These are phyloP conservation scores for Narcine bancroftii DNA, from an alignment of 2,113 vertebrate species.

Conservation along the genomic window DNA sequence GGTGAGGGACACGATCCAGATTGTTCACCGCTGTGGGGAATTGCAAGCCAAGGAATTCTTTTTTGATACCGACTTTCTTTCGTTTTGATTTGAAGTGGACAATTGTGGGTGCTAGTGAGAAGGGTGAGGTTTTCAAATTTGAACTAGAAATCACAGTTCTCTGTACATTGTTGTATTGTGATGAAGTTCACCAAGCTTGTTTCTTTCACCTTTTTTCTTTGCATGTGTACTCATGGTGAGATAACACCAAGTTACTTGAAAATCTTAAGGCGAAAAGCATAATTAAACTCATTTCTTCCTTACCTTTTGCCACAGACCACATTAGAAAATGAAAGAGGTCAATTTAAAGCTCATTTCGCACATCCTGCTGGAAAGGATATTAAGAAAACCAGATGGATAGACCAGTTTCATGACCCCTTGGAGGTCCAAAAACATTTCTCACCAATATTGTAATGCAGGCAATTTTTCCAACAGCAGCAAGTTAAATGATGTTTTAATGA, in stretches of 20 bases:
- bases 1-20: neutral
- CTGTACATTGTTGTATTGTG: neutral
- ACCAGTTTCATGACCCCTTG: neutral
- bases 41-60: neutral
- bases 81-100: neutral
- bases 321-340: neutral
- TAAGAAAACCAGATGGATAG: neutral
- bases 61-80: neutral
- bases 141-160: neutral
- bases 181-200: neutral
- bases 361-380: neutral
- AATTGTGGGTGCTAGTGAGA: neutral
- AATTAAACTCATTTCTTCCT: neutral
- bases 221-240: neutral
- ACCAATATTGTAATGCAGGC: neutral
- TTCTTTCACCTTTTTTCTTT: neutral
- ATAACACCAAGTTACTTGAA: neutral
- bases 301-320: neutral
- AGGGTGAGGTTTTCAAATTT: neutral
- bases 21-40: neutral
- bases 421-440: neutral
- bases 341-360: neutral
- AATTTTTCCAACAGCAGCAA: neutral
- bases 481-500: neutral
- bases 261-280: neutral